Evolutionary conservation across 1,140 invertebrate species (phyloP).

Genomic region (Conus betulinus): DNA sequence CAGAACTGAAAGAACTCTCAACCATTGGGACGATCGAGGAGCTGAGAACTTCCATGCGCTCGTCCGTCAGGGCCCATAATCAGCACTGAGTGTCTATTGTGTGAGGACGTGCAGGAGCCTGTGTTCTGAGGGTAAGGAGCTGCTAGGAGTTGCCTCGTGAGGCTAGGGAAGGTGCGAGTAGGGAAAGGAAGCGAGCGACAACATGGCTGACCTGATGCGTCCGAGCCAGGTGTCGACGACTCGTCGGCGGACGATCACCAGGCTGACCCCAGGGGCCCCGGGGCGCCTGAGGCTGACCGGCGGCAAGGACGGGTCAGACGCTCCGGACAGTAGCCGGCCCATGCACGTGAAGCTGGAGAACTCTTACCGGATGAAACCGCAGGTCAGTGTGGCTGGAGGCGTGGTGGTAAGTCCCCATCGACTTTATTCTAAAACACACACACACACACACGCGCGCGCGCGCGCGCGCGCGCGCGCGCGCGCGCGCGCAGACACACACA

Average conservation of each 20-base stretch:
- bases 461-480: no score
- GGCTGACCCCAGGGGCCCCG: background rate
- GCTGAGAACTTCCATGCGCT: no score
- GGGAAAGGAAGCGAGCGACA: background rate
- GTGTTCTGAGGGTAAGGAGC: no score
- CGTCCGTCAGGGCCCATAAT: no score
- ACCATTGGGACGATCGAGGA: no score
- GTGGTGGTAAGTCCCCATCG: background rate
- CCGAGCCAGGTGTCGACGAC: background rate
- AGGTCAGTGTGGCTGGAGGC: background rate
- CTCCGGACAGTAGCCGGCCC: slow-evolving; percentile 35
- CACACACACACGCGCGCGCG: no score
- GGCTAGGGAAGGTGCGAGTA: background rate
- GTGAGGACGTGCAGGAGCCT: no score
- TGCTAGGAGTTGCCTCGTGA: background rate
- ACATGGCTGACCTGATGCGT: background rate
- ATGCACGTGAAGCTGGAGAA: slow-evolving; percentile 46
- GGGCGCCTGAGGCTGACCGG: background rate
- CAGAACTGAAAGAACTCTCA: no score
- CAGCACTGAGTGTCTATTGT: no score
- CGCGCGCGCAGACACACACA: no score
- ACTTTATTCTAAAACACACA: no score
- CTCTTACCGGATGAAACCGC: slow-evolving; percentile 55
- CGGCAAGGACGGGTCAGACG: slow-evolving; percentile 30
- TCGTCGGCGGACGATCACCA: slow-evolving; percentile 20